These are phyloP conservation scores for Scaptomyza cyrtandrae DNA, from an alignment of 2,888 invertebrate species.

Conservation along the genomic window DNA sequence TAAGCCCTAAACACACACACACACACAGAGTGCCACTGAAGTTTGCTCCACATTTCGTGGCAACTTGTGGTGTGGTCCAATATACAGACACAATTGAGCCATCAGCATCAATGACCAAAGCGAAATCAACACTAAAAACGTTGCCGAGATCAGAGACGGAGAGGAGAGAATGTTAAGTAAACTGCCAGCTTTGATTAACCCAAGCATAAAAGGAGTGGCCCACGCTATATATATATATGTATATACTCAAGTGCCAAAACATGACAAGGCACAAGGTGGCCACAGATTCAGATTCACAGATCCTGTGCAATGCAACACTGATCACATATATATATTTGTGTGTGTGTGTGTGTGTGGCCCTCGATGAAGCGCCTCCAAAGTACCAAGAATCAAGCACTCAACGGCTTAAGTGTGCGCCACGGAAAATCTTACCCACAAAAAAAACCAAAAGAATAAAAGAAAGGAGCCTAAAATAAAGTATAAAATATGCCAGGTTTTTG, in stretches of 20 bases:
- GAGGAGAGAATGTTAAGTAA: conserved; percentile 12
- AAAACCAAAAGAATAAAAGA: conserved; percentile 24
- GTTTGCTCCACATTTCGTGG: conserved; percentile 63
- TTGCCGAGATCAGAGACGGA: not conserved
- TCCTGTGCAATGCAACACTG: conserved; percentile 16
- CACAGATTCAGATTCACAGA: conserved; percentile 25
- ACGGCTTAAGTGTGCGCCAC: conserved; percentile 82
- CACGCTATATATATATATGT: conserved; percentile 18
- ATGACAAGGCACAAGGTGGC: conserved; percentile 66
- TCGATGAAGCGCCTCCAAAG: conserved; percentile 73
- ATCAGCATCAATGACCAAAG: conserved; percentile 65
- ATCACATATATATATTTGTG: not conserved
- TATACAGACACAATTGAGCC: conserved; percentile 66
- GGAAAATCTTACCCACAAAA: not conserved
- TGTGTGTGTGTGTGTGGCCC: conserved; percentile 73
- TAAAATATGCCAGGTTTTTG: conserved; percentile 21
- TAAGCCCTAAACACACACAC: conserved; percentile 16
- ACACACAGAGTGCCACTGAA: conserved; percentile 3
- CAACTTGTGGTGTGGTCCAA: conserved; percentile 70
- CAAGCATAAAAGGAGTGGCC: conserved; percentile 61
- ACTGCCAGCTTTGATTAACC: conserved; percentile 77
- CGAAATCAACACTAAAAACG: conserved; percentile 42
- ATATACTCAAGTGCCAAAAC: conserved; percentile 76
- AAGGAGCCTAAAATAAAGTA: conserved; percentile 2
- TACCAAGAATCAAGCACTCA: conserved; percentile 79